Percentiles rank a stretch among this genome's conserved stretches.
These are phyloP conservation scores for Troides aeacus DNA, from an alignment of 2,888 invertebrate genomes.

Conservation along the genomic window DNA sequence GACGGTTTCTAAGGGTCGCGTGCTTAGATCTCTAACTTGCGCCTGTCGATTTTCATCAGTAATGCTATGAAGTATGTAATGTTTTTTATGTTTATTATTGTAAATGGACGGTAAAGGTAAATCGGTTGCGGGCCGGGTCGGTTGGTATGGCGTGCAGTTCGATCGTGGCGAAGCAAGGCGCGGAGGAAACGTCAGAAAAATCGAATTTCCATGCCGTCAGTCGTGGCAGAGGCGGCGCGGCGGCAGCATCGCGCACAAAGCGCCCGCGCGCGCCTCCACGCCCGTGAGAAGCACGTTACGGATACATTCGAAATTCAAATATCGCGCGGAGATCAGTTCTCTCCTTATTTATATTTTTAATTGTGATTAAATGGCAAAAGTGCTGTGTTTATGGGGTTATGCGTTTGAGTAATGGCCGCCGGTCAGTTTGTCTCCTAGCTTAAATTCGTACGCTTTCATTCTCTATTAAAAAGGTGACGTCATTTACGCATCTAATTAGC, in stretches of 20 bases:
- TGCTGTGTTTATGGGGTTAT: conserved; percentile 55
- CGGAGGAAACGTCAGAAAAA: conserved; percentile 80
- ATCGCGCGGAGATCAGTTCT: conserved; percentile 41
- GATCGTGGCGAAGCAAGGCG: conserved; percentile 75
- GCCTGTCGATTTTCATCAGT: conserved; percentile 52
- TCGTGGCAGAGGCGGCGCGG: conserved; percentile 76
- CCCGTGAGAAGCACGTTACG: conserved; percentile 36
- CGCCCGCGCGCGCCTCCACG: conserved; percentile 65
- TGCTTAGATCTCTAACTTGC: conserved; percentile 49
- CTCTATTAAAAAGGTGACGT: conserved; percentile 75
- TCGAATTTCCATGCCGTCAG: conserved; percentile 79
- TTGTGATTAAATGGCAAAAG: conserved; percentile 28
- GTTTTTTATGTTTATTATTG: conserved; percentile 49
- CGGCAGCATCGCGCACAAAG: conserved; percentile 67
- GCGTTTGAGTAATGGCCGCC: conserved; percentile 59
- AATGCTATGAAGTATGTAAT: conserved; percentile 57
- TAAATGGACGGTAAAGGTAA: conserved; percentile 64
- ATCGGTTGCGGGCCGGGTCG: conserved; percentile 58
- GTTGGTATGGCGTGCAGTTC: conserved; percentile 74
- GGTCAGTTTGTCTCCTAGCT: conserved; percentile 61
- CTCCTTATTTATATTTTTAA: conserved; percentile 37
- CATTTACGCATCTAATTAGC: conserved; percentile 62
- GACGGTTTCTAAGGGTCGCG: conserved; percentile 50
- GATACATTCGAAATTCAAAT: conserved; percentile 37
- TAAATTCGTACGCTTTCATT: conserved; percentile 63